Conservation (phyloP, 1,140 invertebrate genomes). For the Diplogasteroides magnus region DNA sequence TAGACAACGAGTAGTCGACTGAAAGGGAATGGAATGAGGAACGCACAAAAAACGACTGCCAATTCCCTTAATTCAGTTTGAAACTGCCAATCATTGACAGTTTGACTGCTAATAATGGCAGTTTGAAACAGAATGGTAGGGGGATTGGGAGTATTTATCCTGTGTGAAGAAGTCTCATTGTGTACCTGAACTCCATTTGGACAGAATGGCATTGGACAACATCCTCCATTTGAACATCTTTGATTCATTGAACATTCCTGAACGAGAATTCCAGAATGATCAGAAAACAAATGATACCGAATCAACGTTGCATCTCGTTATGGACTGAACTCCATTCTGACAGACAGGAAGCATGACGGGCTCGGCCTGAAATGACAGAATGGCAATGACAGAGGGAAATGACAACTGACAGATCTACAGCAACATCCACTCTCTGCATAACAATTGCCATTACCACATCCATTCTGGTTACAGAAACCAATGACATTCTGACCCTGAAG, state of each 20-base stretch:
- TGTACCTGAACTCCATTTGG: slow-evolving; percentile 42
- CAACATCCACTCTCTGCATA: slow-evolving; percentile 26
- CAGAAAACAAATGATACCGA: neutral
- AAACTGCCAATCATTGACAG: slow-evolving; percentile 5
- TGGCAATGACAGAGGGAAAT: no score
- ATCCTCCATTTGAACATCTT: slow-evolving; percentile 50
- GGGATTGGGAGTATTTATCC: neutral
- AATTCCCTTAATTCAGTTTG: neutral
- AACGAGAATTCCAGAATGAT: slow-evolving; percentile 11
- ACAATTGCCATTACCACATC: slow-evolving; percentile 26
- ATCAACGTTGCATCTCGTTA: neutral
- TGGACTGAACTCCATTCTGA: neutral
- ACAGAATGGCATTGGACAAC: slow-evolving; percentile 47
- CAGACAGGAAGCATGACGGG: slow-evolving; percentile 16
- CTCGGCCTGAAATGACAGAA: no score
- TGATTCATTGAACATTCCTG: slow-evolving; percentile 39
- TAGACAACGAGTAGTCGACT: slow-evolving; percentile 8
- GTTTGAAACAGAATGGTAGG: no score
- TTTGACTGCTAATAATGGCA: no score
- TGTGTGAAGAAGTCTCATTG: neutral
- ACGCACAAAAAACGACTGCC: no score
- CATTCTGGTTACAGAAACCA: slow-evolving; percentile 33
- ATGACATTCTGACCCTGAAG: slow-evolving; percentile 18
- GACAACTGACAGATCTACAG: no score
- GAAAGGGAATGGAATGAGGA: no score